phyloP scores from a whole-genome alignment of 2,888 invertebrate genomes.

The Stenolophus ochropezus region DNA sequence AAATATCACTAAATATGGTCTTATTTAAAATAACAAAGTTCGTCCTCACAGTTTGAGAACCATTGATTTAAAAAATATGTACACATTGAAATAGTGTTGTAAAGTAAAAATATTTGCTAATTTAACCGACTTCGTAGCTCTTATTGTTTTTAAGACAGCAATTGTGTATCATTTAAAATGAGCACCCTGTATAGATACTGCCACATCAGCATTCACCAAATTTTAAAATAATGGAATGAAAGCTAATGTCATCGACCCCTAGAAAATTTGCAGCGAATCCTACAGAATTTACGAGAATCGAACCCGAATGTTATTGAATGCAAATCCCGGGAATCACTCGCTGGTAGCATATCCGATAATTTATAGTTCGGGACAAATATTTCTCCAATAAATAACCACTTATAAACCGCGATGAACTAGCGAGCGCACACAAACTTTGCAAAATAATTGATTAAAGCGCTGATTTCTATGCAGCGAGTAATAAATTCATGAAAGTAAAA shows the following conservation, averaged over 20 bases:
- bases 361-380: conserved; percentile 19
- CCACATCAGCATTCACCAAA: too few species aligned
- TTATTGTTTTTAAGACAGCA: too few species aligned
- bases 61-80: too few species aligned
- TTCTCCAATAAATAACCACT: conserved; percentile 31
- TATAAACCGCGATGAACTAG: neutral
- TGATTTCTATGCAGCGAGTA: neutral
- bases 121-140: too few species aligned
- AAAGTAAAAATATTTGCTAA: too few species aligned
- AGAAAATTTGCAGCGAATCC: neutral
- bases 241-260: neutral
- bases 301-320: conserved; percentile 6
- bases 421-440: neutral
- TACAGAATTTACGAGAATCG: neutral
- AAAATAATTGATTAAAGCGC: conserved; percentile 6
- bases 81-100: too few species aligned
- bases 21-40: too few species aligned
- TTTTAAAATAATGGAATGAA: too few species aligned
- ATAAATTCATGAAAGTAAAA: conserved; percentile 2
- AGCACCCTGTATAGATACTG: too few species aligned
- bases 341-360: conserved; percentile 4
- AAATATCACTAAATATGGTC: too few species aligned
- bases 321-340: conserved; percentile 3
- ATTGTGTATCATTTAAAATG: too few species aligned
- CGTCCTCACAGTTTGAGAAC: too few species aligned